Evolutionary conservation across 2,888 invertebrate genomes (phyloP), one percentile per base, ranked within the genome.

Genomic region (Heliconius ismenius): DNA sequence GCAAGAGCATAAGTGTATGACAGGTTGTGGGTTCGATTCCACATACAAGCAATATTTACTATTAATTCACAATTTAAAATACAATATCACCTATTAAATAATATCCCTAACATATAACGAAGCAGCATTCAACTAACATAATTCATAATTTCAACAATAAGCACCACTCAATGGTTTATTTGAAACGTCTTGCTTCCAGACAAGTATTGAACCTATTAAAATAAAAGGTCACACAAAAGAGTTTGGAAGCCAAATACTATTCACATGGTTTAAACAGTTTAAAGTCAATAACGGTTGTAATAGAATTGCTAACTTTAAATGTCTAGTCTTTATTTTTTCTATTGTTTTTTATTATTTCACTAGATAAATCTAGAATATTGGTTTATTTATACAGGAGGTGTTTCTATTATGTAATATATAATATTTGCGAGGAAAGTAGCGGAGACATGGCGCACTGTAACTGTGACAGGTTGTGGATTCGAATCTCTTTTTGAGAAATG

Each of bases 131-230:
- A 76, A 74, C 75, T 81, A 78, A 81, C 80, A 83, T 76, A 79
- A 75, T 72, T 81, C 79, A 82, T 83, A 83, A 86, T 86, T 83
- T 81, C 84, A 81, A 82, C 86, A 84, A 83, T 85, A 83, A 84
- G 81, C 24, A 82, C 82, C 84, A 79, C 82, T 84, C 79, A 78
- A 80, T 79, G 77, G 79, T 83, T 80, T 81, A 62, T 73, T 63
- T 79, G 82, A 82, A 78, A 76, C 79, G 77, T 80, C 67, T 79
- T 73, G 76, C 79, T 64, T 74, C 75, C 65, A 68, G 73, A 75
- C 77, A 81, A 54, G 68, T 76, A 78, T 78, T 73, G 76, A 80
- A 75, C 75, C 58, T 78, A 78, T 76, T 76, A 77, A 79, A 79
- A 79, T 70, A 75, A 78, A 79, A 78, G 79, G 79, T 80, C 78